Conservation (phyloP, 2,888 invertebrate species). For the Neocrepidodera transversa region DNA sequence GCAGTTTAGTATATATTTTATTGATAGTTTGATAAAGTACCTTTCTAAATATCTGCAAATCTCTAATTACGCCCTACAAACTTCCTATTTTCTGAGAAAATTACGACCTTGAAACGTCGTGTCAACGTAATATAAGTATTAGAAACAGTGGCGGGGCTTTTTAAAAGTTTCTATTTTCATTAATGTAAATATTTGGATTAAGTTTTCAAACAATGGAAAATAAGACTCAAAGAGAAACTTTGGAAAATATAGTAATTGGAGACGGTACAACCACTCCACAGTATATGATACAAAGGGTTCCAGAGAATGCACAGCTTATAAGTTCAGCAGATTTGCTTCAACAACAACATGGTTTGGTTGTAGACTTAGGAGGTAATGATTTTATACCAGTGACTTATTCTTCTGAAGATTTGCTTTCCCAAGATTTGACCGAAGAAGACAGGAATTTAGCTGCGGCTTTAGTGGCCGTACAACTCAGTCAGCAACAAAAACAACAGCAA, state of each 20-base stretch:
- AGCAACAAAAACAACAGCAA: conserved; percentile 67
- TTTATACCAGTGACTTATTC: conserved; percentile 59
- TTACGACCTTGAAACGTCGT: conserved; percentile 59
- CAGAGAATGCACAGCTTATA: conserved; percentile 57
- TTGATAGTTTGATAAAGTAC: conserved; percentile 8
- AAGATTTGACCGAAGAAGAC: conserved; percentile 67
- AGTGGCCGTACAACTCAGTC: conserved; percentile 68
- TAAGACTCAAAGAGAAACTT: conserved; percentile 48
- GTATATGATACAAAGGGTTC: conserved; percentile 58
- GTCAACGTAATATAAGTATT: conserved; percentile 50
- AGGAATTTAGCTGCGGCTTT: conserved; percentile 68
- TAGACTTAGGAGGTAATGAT: conserved; percentile 58
- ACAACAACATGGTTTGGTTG: conserved; percentile 58
- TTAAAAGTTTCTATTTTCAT: conserved; percentile 12
- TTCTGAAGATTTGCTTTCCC: conserved; percentile 57
- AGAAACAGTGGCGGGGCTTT: conserved; percentile 28
- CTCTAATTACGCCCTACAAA: conserved; percentile 6
- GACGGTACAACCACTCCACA: conserved; percentile 54
- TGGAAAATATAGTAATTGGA: conserved; percentile 57
- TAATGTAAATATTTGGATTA: background rate
- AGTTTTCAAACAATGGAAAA: conserved; percentile 47
- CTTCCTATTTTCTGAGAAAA: conserved; percentile 40
- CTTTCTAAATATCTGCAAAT: background rate
- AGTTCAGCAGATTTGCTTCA: conserved; percentile 57
- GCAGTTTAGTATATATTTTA: conserved; percentile 14